Conservation (phyloP, 2,797 vertebrate species). For the Thalassophryne amazonica region DNA sequence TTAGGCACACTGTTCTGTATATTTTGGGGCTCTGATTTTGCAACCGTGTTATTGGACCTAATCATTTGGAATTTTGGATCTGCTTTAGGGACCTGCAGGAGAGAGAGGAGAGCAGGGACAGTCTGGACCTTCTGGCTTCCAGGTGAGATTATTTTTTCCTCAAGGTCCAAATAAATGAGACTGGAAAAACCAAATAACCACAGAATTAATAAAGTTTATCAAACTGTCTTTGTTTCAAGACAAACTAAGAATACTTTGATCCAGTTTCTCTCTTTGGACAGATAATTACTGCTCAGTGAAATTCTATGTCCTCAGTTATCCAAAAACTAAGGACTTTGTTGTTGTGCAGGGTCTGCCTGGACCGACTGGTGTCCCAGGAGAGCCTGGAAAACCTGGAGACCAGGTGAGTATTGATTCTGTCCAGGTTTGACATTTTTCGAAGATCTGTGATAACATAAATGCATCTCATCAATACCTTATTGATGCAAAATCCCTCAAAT, state of each 20-base stretch:
- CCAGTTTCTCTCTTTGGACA: too few relatives aligned
- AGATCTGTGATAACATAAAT: too few relatives aligned
- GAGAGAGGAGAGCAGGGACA: constrained; percentile 97
- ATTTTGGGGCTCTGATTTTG: too few relatives aligned
- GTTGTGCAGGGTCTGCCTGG: constrained; percentile 88
- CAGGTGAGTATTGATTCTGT: constrained; percentile 74
- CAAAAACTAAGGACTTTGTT: constrained; percentile 20
- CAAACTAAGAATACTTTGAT: too few relatives aligned
- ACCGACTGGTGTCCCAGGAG: constrained; percentile 87
- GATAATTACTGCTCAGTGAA: too few relatives aligned
- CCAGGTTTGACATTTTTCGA: not conserved
- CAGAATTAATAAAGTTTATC: too few relatives aligned
- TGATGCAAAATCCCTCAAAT: too few relatives aligned
- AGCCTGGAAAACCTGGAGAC: constrained; percentile 91
- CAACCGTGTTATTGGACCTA: too few relatives aligned
- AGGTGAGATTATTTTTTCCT: constrained; percentile 60
- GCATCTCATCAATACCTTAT: too few relatives aligned
- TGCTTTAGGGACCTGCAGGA: constrained; percentile 85
- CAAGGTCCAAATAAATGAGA: not conserved
- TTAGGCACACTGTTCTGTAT: too few relatives aligned
- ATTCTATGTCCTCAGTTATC: not conserved
- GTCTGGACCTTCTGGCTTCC: constrained; percentile 92
- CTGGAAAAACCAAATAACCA: not conserved
- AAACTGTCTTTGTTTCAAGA: too few relatives aligned
- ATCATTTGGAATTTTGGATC: constrained; percentile 26